Evolutionary conservation across 2,113 vertebrate species (phyloP), one percentile per base, ranked within the genome.

Genomic region (Salvelinus sp.): DNA sequence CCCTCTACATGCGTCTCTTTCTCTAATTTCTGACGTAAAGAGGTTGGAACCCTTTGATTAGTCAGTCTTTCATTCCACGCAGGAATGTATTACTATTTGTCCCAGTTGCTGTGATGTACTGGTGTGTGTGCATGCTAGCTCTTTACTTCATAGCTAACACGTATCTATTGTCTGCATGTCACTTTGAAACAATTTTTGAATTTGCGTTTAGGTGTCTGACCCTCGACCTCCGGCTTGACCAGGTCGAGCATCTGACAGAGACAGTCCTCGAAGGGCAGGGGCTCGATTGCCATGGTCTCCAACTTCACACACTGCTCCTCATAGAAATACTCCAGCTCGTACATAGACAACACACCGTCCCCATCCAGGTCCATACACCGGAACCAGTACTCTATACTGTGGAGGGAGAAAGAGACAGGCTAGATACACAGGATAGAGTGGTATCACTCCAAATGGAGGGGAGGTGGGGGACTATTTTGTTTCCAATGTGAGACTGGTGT

Each of bases 371-470:
- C 97, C 97, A 99, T 97, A 81, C 96, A 98, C 84, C 97, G 97
- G 91, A 99, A 99, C 97, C 97, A 99, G 89, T 99, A 99, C 89
- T 98, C 97, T 75, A 98, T 96, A 88, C 97, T 98, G 91, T 22
- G 18, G 62, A 18, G 69, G 50, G 54, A 2, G 68, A n/a, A 23
- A 69, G 74, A 4, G 23, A 38, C 20, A 25, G 3, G 66, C n/a
- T 2, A 13, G 69, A 25, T n/a, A 25, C 38, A 16, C 38, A n/a
- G 69, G n/a, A 70, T 70, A 20, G 72, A 16, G 9, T 25, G 28
- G 2, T 7, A 18, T 7, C 0, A 22, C 38, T 44, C 38, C 9
- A 44, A 2, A 44, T 9, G 9, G 38, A 38, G 38, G 1, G 38
- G 33, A 3, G 38, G 38, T 38, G 38, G 38, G 7, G 7, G 7